Base-by-base conservation (phyloP, 1,140 invertebrate genomes). In the Zophobas morio region DNA sequence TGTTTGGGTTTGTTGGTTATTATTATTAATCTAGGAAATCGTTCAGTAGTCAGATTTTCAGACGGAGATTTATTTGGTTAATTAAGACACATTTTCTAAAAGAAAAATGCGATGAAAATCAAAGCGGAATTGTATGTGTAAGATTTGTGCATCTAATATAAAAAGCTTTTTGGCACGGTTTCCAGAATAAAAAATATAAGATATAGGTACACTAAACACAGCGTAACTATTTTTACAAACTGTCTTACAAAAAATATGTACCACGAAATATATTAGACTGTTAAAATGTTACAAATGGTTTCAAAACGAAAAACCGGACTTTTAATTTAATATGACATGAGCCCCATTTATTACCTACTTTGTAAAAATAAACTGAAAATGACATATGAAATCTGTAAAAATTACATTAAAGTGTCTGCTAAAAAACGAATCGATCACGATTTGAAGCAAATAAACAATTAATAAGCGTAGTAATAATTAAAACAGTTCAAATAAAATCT, bases 1-100 rank as follows among this genome's bases (percentile, higher is more conserved):
- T 66, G 60, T 66, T 66, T 66, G 37, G 37, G 60, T 66, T 66
- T 66, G 60, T 40, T 20, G 2, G 32, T 66, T 42, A 66, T 66
- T 66, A 46, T 66, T 42, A 66, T 66, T 66, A 32, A 66, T 66
- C 60, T 42, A 40, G 3, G 6, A 51, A 51, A 51, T 51, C 33
- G 57, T 8, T 63, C 32, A 57, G 8, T 20, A 20, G 6, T 6
- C n/a, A 39, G 8, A 63, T 63, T 63, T 36, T 39, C 60, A 42
- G 60, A 66, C 57, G 8, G 35, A 51, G 6, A 51, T 20, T n/a
- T 46, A 20, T 20, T 20, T 20, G 20, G 20, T 20, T 20, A 20
- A 20, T 20, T 20, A 20, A 20, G 20, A 20, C 20, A 20, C 20
- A 20, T 20, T 20, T 20, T 20, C 20, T 20, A 20, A 20, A 20